Evolutionary conservation across 2,113 vertebrate genomes (phyloP).

Genomic region (Pterocles orientalis): DNA sequence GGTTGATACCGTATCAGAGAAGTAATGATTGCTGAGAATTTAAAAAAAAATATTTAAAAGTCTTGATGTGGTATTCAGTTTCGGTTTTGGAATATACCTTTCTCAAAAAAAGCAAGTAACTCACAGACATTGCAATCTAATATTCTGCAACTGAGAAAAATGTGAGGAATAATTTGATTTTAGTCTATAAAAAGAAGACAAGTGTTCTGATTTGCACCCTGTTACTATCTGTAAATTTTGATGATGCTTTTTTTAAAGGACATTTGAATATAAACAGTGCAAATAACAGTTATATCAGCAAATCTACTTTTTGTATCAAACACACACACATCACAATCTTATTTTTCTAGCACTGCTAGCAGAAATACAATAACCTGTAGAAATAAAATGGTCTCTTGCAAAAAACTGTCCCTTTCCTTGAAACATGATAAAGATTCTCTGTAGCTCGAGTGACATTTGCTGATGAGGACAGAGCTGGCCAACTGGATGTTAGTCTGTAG

Average conservation of each 20-base stretch:
- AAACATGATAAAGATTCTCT: neutral
- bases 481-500: neutral
- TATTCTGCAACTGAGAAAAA: slow-evolving; percentile 74
- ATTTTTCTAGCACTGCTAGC: slow-evolving; percentile 19
- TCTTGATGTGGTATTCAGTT: slow-evolving; percentile 26
- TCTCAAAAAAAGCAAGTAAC: slow-evolving; percentile 54
- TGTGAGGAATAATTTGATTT: slow-evolving; percentile 70
- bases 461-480: neutral
- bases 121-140: slow-evolving; percentile 61
- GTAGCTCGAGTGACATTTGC: neutral
- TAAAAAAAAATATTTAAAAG: neutral
- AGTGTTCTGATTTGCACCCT: slow-evolving; percentile 70
- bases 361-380: neutral
- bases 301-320: slow-evolving; percentile 54
- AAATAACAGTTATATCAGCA: slow-evolving; percentile 76
- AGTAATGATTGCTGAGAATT: slow-evolving; percentile 3
- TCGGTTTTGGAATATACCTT: slow-evolving; percentile 55
- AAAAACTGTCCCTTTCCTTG: neutral
- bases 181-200: slow-evolving; percentile 74
- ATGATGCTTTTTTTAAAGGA: slow-evolving; percentile 50
- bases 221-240: slow-evolving; percentile 63
- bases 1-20: neutral
- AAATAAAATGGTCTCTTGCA: neutral
- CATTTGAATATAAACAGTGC: slow-evolving; percentile 78
- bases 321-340: neutral